Evolutionary conservation across 2,888 invertebrate species (phyloP).

Genomic region (Dicranocentrus wangi): DNA sequence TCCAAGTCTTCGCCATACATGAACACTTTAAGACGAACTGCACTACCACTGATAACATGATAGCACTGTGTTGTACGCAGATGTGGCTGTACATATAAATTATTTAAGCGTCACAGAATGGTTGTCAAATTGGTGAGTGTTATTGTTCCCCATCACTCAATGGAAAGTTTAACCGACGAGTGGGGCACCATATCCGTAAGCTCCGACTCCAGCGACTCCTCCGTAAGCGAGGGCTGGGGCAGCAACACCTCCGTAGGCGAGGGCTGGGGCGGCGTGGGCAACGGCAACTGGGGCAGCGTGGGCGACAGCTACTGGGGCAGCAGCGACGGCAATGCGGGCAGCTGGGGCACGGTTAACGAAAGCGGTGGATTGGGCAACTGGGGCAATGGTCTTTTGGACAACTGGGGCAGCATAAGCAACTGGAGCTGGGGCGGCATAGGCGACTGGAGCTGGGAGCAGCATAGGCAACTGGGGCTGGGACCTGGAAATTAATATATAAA

Average conservation of each 20-base stretch:
- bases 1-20: slow-evolving; percentile 32
- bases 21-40: slow-evolving; percentile 29
- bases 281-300: slow-evolving; percentile 1
- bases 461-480: neutral
- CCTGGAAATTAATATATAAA: too few species aligned
- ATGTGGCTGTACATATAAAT: slow-evolving; percentile 10
- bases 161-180: neutral
- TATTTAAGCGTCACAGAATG: neutral
- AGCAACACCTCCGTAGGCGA: slow-evolving; percentile 11
- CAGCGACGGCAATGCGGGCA: slow-evolving; percentile 45
- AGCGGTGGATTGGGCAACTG: slow-evolving; percentile 35
- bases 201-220: neutral
- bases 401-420: slow-evolving; percentile 3
- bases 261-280: neutral
- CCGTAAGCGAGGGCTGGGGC: neutral
- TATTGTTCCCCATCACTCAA: slow-evolving; percentile 4
- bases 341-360: slow-evolving; percentile 63
- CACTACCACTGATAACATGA: neutral
- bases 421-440: neutral
- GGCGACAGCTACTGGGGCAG: slow-evolving; percentile 21
- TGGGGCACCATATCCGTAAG: slow-evolving; percentile 14
- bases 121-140: slow-evolving; percentile 3
- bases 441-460: slow-evolving; percentile 2
- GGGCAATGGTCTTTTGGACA: slow-evolving; percentile 20
- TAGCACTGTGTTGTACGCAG: slow-evolving; percentile 18